Base-by-base conservation (phyloP, 2,888 invertebrate genomes). In the Microctonus brassicae region DNA sequence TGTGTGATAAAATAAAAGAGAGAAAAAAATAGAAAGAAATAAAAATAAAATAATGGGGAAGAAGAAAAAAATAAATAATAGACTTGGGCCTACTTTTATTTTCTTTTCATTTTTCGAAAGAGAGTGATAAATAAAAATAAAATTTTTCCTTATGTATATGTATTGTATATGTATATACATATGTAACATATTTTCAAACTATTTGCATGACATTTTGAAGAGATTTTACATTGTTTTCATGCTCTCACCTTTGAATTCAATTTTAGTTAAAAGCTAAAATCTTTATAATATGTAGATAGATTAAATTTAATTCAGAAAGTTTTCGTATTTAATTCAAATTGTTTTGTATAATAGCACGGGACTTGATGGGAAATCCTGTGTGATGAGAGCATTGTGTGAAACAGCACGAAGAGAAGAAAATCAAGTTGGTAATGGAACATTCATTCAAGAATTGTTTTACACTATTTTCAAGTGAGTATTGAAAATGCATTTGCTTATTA, bases 371-470 rank as follows among this genome's bases (percentile, higher is more conserved):
- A 89, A 91, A 73, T 90, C 92, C 39, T 95, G 94, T 82, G 90
- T 95, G 71, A 88, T 93, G 77, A 91, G 92, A 76, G 92, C 94
- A 0, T 87, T 95, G 0, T 95, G 95, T 84, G 94, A 95, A 82
- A 91, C 93, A 6, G 90, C 91, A 0, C 91, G 91, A 76, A 89
- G 91, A 73, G 79, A 81, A 72, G 76, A 79, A 11, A 72, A 74
- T 47, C 76, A 83, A 70, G 76, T 84, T 74, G 85, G 84, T 34
- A 81, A 71, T 42, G 85, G 86, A 33, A 84, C 82, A 68, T 83
- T 87, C 71, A 73, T 85, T n/a, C 86, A 87, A 66, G 87, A 87
- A 76, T 77, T 87, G 34, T 78, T 87, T 9, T 83, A 87, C 65
- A 82, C 83, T 9, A 80, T 86, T 77, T 87, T 87, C 77, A 83